Base-by-base conservation (phyloP, 2,797 vertebrate species). In the Halcyon badia region DNA sequence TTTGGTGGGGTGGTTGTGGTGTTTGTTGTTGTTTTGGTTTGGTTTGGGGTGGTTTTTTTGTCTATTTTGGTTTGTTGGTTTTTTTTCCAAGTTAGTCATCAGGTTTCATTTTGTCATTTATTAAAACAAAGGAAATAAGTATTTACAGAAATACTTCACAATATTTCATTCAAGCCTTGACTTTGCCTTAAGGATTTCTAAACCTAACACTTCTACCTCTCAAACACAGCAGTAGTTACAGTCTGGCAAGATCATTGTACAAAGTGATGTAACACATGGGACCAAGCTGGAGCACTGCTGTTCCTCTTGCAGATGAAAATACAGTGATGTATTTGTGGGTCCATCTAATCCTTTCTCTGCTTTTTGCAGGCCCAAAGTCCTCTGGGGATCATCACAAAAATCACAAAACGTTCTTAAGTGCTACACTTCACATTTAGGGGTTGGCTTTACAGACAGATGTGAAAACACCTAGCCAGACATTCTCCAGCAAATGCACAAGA, bases 241-340 rank as follows among this genome's bases (percentile, higher is more conserved):
- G 39, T 91, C 94, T 95, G 94, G 96, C 91, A 97, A 97, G 68
- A 91, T 97, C 96, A 83, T 96, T 94, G 91, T 87, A 83, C 87
- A 69, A 66, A 96, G 79, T 83, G 83, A 94, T 94, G 77, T 60
- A 76, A 70, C 94, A 75, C 14, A 13, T 75, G 95, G 94, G 94
- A 96, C 49, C 56, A 71, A 60, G 72, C 60, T 96, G 65, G 71
- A 95, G 16, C 68, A 90, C 79, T 3, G 10, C 33, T 82, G 44
- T 81, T 87, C 64, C 72, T 94, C 78, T 76, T 72, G 91, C 71
- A 95, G 94, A 96, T 68, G 87, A 97, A 97, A 97, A 97, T 30
- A 65, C 44, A 94, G 39, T 17, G 61, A 89, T 54, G 49, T 89
- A 90, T 96, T 97, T 96, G 82, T 94, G 90, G 92, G 90, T 90